Percentiles rank a stretch among this genome's conserved stretches.
phyloP scores from a whole-genome alignment of 2,113 vertebrate species.

The Vidua macroura region DNA sequence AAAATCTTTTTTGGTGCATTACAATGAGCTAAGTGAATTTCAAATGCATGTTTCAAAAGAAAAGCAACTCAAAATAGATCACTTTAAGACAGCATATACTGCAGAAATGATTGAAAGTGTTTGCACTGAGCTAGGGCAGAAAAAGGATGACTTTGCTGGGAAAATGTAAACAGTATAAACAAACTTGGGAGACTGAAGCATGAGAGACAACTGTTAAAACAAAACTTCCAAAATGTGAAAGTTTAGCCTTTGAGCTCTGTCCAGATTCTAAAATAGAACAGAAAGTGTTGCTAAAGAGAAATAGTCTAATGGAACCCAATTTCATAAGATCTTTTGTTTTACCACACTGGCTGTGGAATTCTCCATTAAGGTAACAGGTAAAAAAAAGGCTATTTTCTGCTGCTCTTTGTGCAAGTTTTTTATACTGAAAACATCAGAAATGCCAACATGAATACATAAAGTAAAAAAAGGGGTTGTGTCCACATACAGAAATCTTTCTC shows the following conservation, averaged over 20 bases:
- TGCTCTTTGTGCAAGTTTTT: neutral
- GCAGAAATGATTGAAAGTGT: slow-evolving; percentile 24
- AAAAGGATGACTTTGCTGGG: slow-evolving; percentile 20
- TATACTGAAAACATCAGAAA: neutral
- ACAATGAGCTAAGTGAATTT: neutral
- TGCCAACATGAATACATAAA: fast-evolving
- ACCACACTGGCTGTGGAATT: neutral
- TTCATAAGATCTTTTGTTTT: neutral
- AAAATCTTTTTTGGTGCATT: neutral
- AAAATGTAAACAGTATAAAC: slow-evolving; percentile 52
- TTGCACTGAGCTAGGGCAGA: slow-evolving; percentile 22
- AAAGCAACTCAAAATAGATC: slow-evolving; percentile 13
- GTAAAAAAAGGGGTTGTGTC: neutral
- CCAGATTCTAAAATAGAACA: neutral
- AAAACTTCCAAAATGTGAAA: neutral
- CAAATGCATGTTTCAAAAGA: neutral
- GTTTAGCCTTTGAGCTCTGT: neutral
- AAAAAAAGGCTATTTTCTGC: neutral
- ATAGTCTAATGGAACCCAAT: neutral
- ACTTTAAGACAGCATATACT: neutral
- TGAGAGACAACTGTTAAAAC: neutral
- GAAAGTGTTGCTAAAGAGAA: neutral
- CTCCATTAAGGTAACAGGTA: neutral
- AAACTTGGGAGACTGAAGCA: neutral
- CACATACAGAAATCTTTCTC: neutral